These are phyloP conservation scores for Aphidius ervi DNA, from an alignment of 1,140 invertebrate species.

Conservation along the genomic window DNA sequence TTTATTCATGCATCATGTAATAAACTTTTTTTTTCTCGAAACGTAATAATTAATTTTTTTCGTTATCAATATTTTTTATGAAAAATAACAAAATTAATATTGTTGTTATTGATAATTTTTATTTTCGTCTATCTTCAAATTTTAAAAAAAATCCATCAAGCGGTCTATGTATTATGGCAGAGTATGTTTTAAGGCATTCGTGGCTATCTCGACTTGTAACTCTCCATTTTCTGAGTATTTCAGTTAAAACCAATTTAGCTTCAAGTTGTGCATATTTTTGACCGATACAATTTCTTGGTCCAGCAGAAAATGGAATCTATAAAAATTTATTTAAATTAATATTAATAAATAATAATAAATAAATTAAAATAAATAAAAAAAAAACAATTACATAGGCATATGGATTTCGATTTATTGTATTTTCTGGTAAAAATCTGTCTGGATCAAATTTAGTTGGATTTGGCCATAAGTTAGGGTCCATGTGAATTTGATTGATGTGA, in stretches of 20 bases:
- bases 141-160: constrained; percentile 20
- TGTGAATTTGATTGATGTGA: constrained; percentile 60
- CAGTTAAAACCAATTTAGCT: constrained; percentile 6
- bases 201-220: constrained; percentile 47
- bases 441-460: constrained; percentile 70
- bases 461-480: constrained; percentile 65
- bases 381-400: constrained; percentile 55
- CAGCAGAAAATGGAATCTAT: constrained; percentile 54
- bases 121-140: too few relatives aligned
- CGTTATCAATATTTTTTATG: too few relatives aligned
- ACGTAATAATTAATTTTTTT: too few relatives aligned
- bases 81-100: too few relatives aligned
- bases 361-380: too few relatives aligned
- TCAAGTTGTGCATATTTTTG: constrained; percentile 17
- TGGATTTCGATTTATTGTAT: constrained; percentile 49
- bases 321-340: constrained; percentile 28
- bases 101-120: too few relatives aligned
- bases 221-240: constrained; percentile 47
- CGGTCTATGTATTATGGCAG: constrained; percentile 36
- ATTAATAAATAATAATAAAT: too few relatives aligned
- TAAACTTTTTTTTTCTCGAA: too few relatives aligned
- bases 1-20: too few relatives aligned
- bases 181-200: constrained; percentile 33
- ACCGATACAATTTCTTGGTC: constrained; percentile 60
- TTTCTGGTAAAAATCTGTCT: constrained; percentile 62